Evolutionary conservation across 2,797 vertebrate genomes (phyloP), one percentile per base, ranked within the genome.

Genomic region (Ispidina picta): DNA sequence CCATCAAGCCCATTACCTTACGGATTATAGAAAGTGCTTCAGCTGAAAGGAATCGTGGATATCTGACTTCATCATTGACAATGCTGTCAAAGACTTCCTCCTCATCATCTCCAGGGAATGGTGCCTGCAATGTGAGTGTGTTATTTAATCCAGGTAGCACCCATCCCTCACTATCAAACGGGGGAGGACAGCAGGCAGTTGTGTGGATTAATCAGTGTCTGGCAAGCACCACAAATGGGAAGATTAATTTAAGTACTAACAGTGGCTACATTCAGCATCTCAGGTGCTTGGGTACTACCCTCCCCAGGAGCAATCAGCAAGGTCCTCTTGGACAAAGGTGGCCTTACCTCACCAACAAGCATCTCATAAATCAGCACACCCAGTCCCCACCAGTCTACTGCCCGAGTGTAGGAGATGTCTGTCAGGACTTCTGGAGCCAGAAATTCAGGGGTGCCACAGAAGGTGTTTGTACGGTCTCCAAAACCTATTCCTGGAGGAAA

Each of bases 81-180:
- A 99, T 99, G 93, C 98, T 99, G 96, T 99, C 99, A 63, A 99
- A 99, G 94, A 99, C 98, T 90, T 99, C 99, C 59, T 99, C 99
- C 86, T 99, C 99, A 2, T 99, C 98, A 31, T 99, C 99, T 37
- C 99, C 99, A 8, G 99, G 99, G 95, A 99, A 99, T 0, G 99
- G 99, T 78, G 98, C 98, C 98, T 99, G 94, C 66, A 92, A 93
- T 76, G 68, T 26, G 86, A 88, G 33, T 35, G 59, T 63, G 8
- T 89, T 92, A 85, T 69, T 90, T 56, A 90, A 92, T 46, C 21
- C 31, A 73, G 44, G 76, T 7, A 83, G 54, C 75, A 88, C 52
- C 52, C 55, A 31, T 49, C 68, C 66, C 58, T 85, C 88, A 85
- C 90, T 86, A 55, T n/a, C 59, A 75, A 64, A 92, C 6, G 82